These are phyloP conservation scores for Andrena hattorfiana DNA, from an alignment of 2,888 invertebrate genomes.

Conservation along the genomic window DNA sequence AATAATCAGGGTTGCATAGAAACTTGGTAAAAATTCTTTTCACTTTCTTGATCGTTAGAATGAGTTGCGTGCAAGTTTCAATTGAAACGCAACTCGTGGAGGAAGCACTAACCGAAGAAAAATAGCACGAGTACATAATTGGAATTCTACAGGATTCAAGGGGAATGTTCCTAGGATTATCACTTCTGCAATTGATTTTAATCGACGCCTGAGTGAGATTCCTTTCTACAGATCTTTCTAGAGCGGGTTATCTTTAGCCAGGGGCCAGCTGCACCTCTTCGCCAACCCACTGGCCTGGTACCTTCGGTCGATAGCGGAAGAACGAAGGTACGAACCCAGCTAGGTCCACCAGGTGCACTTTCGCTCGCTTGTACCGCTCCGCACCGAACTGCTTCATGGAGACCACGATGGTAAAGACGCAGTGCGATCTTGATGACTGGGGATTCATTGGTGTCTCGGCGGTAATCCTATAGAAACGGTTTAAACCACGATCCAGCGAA, in stretches of 20 bases:
- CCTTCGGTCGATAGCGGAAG: conserved; percentile 41
- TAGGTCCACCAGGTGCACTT: conserved; percentile 86
- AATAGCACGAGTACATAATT: too few relatives aligned
- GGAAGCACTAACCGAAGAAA: background rate
- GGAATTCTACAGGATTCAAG: too few relatives aligned
- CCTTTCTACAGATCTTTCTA: too few relatives aligned
- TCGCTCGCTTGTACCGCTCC: conserved; percentile 84
- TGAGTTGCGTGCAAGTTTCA: background rate
- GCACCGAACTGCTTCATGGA: conserved; percentile 80
- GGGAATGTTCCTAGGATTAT: background rate
- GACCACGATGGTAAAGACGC: conserved; percentile 86
- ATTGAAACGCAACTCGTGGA: background rate
- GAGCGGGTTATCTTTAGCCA: background rate
- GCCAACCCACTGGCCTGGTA: background rate
- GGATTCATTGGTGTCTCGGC: conserved; percentile 87
- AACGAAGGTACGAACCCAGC: conserved; percentile 84
- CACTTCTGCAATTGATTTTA: background rate
- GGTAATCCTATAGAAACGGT: conserved; percentile 81
- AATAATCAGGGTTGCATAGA: background rate
- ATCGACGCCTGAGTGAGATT: background rate
- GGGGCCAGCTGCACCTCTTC: background rate
- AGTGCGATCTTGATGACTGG: conserved; percentile 86
- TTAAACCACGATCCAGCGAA: too few relatives aligned
- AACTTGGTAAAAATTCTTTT: background rate
- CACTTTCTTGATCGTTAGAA: background rate